A percentile compares a stretch with the other conserved stretches of the same genome.
Conservation (phyloP, 2,888 invertebrate species). For the Agonum fuliginosum region DNA sequence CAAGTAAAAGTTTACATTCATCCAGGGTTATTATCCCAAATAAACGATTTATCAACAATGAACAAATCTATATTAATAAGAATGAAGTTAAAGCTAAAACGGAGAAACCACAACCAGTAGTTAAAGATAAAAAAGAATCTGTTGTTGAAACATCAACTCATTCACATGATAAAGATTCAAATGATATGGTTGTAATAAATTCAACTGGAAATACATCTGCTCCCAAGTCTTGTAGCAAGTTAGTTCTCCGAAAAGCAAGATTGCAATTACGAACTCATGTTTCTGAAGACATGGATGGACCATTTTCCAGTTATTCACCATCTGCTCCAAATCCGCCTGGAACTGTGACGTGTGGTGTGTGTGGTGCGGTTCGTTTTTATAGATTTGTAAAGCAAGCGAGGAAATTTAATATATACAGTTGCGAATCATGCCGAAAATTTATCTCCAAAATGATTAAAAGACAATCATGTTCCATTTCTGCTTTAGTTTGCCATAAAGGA, state of each 20-base stretch:
- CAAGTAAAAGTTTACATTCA: conserved; percentile 88
- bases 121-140: too few species aligned
- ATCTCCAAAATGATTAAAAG: conserved; percentile 87
- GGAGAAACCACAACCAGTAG: conserved; percentile 65
- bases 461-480: conserved; percentile 76
- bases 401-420: conserved; percentile 89
- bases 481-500: conserved; percentile 81
- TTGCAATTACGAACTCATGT: conserved; percentile 76
- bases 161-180: conserved; percentile 25
- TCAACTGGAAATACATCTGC: conserved; percentile 70
- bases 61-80: conserved; percentile 50
- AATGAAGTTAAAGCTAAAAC: conserved; percentile 65
- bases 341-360: conserved; percentile 85
- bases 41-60: conserved; percentile 86
- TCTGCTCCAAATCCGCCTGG: conserved; percentile 76
- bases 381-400: conserved; percentile 86
- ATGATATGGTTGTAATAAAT: conserved; percentile 69
- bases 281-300: conserved; percentile 77
- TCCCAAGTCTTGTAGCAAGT: conserved; percentile 77
- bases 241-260: conserved; percentile 82
- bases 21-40: conserved; percentile 92
- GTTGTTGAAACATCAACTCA: neutral
- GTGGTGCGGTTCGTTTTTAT: conserved; percentile 84
- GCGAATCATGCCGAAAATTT: conserved; percentile 91
- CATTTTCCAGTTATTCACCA: conserved; percentile 76